Evolutionary conservation across 2,888 invertebrate species (phyloP).

Genomic region (Drosophila paramelanica): DNA sequence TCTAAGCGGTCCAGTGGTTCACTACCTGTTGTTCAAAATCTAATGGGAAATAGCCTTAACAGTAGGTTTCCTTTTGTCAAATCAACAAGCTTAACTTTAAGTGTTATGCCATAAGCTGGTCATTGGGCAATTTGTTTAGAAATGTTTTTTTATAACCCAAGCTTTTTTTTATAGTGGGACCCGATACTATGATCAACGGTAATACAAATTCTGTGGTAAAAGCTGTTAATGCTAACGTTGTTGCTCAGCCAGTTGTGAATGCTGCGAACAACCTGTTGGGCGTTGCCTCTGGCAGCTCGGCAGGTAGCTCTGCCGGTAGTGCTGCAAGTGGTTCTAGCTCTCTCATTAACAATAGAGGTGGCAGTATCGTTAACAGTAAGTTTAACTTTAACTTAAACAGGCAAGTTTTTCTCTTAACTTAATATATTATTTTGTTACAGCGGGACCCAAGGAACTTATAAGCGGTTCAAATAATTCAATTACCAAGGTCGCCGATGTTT

Average conservation of each 20-base stretch:
- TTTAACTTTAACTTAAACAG: neutral
- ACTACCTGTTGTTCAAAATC: slow-evolving; percentile 15
- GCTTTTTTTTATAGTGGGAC: neutral
- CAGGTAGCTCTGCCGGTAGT: neutral
- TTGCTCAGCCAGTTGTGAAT: too few relatives aligned
- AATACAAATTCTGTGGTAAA: neutral
- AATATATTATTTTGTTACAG: neutral
- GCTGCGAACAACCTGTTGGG: too few relatives aligned
- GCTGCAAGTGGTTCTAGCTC: slow-evolving; percentile 4
- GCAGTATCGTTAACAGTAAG: slow-evolving; percentile 20
- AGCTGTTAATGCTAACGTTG: neutral
- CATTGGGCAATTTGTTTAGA: too few relatives aligned
- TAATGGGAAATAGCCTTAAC: slow-evolving; percentile 14
- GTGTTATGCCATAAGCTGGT: neutral
- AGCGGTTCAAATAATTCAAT: neutral
- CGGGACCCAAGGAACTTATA: neutral
- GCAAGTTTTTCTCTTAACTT: neutral
- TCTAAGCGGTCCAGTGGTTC: slow-evolving; percentile 46
- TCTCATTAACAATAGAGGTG: slow-evolving; percentile 10
- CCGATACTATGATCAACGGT: slow-evolving; percentile 5
- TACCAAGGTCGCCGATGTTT: too few relatives aligned
- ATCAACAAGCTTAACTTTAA: neutral
- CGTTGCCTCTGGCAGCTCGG: too few relatives aligned
- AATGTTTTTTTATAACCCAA: too few relatives aligned
- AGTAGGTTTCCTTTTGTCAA: slow-evolving; percentile 10